phyloP scores from a whole-genome alignment of 53 echinoderm and acorn worm genomes.

The Henricia sp. region DNA sequence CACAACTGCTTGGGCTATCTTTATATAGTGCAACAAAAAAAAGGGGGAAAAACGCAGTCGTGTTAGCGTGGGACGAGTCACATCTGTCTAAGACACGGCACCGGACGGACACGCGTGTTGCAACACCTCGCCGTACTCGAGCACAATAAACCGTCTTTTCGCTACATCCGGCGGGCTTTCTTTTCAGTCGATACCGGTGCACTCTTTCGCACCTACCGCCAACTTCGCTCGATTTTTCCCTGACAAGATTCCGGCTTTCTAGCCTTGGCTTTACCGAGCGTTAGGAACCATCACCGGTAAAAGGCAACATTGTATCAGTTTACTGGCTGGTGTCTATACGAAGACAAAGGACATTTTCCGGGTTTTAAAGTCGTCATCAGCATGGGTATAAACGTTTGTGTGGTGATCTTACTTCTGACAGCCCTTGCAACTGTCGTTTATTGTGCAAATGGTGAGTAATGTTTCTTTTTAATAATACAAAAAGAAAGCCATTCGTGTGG shows the following conservation, averaged over 20 bases:
- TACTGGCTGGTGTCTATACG: not conserved
- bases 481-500: no score
- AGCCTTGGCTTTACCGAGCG: not conserved
- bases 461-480: not conserved
- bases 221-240: slow-evolving; percentile 28
- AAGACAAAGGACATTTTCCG: not conserved
- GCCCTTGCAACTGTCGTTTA: slow-evolving; percentile 19
- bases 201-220: not conserved
- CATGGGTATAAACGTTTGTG: slow-evolving; percentile 48
- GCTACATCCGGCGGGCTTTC: slow-evolving; percentile 3
- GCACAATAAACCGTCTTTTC: not conserved
- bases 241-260: not conserved
- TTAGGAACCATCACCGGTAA: no score
- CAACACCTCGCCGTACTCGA: not conserved
- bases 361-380: not conserved
- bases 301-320: no score
- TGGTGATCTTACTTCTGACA: slow-evolving; percentile 8
- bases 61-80: slow-evolving; percentile 33
- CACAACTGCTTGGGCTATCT: no score
- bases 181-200: slow-evolving; percentile 25
- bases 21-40: not conserved
- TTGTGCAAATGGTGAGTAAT: slow-evolving; percentile 16
- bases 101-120: not conserved
- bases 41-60: not conserved
- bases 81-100: slow-evolving; percentile 20